Conservation (phyloP, 2,888 invertebrate genomes). For the Oscheius onirici region DNA sequence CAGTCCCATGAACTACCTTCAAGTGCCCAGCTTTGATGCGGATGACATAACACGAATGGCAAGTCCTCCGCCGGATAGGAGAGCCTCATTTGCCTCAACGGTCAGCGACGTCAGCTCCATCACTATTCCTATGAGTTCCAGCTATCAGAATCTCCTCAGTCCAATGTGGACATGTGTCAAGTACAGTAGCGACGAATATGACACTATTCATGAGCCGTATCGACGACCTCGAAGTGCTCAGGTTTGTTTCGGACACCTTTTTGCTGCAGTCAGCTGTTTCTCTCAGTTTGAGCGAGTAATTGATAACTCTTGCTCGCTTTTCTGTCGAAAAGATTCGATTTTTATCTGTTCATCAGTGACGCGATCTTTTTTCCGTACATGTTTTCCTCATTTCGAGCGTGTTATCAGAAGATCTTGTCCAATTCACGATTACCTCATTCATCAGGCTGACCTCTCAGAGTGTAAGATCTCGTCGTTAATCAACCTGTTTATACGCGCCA, state of each 20-base stretch:
- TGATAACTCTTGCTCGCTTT: too few species aligned
- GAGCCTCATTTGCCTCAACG: slow-evolving; percentile 61
- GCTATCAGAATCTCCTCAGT: slow-evolving; percentile 66
- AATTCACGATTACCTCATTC: too few species aligned
- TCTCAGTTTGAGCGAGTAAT: too few species aligned
- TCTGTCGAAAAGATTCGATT: too few species aligned
- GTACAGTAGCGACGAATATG: slow-evolving; percentile 53
- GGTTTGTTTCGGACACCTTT: slow-evolving; percentile 46
- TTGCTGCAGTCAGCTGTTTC: too few species aligned
- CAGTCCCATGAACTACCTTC: slow-evolving; percentile 43
- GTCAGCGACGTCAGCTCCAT: slow-evolving; percentile 59
- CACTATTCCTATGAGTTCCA: slow-evolving; percentile 58
- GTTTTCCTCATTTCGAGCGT: too few species aligned
- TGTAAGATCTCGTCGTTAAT: too few species aligned
- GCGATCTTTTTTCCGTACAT: too few species aligned
- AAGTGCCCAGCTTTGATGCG: slow-evolving; percentile 32
- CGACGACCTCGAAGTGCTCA: slow-evolving; percentile 61
- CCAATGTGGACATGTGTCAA: slow-evolving; percentile 61
- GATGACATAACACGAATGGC: slow-evolving; percentile 36
- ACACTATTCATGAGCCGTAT: slow-evolving; percentile 54
- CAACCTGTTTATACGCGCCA: too few species aligned
- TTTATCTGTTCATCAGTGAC: too few species aligned
- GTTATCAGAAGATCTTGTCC: too few species aligned
- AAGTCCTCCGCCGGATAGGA: slow-evolving; percentile 66
- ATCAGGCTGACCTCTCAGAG: too few species aligned